phyloP scores from a whole-genome alignment of 2,797 vertebrate genomes.

The Chaetodon trifasciatus region DNA sequence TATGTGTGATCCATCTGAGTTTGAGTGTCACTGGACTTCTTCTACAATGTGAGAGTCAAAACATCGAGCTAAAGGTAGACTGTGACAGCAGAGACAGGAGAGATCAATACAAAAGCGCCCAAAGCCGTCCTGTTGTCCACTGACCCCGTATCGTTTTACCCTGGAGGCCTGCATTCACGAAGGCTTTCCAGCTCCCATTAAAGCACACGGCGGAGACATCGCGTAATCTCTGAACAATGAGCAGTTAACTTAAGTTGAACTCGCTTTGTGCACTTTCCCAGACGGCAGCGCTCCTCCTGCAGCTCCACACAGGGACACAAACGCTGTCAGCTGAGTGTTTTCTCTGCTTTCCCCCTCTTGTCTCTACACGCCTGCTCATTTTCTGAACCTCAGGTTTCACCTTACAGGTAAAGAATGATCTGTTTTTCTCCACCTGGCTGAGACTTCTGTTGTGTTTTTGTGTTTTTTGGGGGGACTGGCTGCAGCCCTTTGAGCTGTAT shows the following conservation, averaged over 20 bases:
- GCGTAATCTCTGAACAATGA: constrained; percentile 20
- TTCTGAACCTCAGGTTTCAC: constrained; percentile 63
- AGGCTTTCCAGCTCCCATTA: constrained; percentile 38
- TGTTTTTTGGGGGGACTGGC: constrained; percentile 5
- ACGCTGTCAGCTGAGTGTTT: constrained; percentile 35
- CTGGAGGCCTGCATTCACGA: constrained; percentile 41
- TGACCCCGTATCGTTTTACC: constrained; percentile 63
- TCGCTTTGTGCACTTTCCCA: constrained; percentile 7
- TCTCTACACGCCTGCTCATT: constrained; percentile 68
- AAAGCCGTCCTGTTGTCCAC: constrained; percentile 52
- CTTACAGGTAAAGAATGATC: constrained; percentile 64
- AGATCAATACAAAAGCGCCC: constrained; percentile 60
- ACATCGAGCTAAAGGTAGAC: constrained; percentile 12
- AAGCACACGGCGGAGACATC: constrained; percentile 24
- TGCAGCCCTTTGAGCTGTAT: constrained; percentile 1
- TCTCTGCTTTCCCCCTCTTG: constrained; percentile 55
- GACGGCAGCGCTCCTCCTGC: constrained; percentile 10
- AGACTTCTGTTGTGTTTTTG: neutral
- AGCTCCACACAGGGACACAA: constrained; percentile 25
- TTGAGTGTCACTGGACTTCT: neutral
- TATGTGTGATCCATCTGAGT: neutral
- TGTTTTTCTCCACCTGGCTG: constrained; percentile 36
- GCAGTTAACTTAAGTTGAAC: constrained; percentile 6
- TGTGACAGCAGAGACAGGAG: constrained; percentile 32
- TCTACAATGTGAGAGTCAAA: neutral